These are phyloP conservation scores for Araneus ventricosus DNA, from an alignment of 1,140 invertebrate species.

Conservation along the genomic window DNA sequence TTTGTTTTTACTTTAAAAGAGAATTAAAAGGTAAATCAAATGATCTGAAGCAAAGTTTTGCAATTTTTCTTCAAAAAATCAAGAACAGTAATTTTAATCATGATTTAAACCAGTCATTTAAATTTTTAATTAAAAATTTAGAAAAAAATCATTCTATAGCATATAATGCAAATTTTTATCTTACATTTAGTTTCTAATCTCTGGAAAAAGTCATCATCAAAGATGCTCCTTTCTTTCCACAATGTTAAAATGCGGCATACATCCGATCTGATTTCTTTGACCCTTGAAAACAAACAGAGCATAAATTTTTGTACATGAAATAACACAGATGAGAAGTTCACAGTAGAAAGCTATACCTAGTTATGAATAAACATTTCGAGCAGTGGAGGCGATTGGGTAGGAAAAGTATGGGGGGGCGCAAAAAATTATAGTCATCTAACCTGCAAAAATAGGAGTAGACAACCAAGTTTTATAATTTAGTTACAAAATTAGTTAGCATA, in stretches of 20 bases:
- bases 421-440: no score
- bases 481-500: no score
- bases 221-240: conserved; percentile 31
- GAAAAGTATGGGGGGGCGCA: no score
- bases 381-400: no score
- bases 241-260: conserved; percentile 11
- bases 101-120: no score
- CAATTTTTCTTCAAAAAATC: no score
- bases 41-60: background rate
- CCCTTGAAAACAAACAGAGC: background rate
- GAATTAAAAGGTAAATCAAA: no score
- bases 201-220: conserved; percentile 33
- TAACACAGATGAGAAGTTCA: background rate
- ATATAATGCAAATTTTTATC: background rate
- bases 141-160: background rate
- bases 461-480: no score
- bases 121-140: no score
- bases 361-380: background rate
- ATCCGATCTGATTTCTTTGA: conserved; percentile 41
- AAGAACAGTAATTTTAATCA: no score
- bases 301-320: background rate
- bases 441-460: no score
- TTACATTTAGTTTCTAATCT: conserved; percentile 43
- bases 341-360: background rate
- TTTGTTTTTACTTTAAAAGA: no score